phyloP scores from a whole-genome alignment of 2,888 invertebrate genomes.

The Sphinx pinastri region DNA sequence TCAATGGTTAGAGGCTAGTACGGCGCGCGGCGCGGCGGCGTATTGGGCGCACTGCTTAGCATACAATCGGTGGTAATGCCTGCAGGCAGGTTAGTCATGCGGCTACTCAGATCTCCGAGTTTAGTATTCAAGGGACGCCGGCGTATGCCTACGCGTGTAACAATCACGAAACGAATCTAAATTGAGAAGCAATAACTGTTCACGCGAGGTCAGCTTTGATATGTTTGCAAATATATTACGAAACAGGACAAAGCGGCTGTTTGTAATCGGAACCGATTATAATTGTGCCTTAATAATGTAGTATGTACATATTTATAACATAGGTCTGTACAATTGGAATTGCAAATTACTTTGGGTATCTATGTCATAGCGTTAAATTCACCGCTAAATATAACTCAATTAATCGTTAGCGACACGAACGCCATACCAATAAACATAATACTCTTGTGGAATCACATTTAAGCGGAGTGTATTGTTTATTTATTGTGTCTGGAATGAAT shows the following conservation, averaged over 20 bases:
- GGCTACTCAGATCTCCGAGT: slow-evolving; percentile 60
- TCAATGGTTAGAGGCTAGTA: slow-evolving; percentile 40
- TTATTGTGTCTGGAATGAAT: slow-evolving; percentile 43
- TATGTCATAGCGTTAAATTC: slow-evolving; percentile 8
- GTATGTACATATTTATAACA: background rate
- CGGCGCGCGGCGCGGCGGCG: slow-evolving; percentile 40
- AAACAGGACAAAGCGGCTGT: slow-evolving; percentile 52
- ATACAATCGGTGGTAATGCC: slow-evolving; percentile 79
- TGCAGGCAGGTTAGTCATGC: slow-evolving; percentile 76
- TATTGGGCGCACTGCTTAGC: slow-evolving; percentile 61
- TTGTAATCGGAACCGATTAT: slow-evolving; percentile 17
- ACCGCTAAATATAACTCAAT: slow-evolving; percentile 6
- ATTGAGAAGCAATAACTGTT: slow-evolving; percentile 75
- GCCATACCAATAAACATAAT: slow-evolving; percentile 18
- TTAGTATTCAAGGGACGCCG: slow-evolving; percentile 69
- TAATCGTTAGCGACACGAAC: slow-evolving; percentile 15
- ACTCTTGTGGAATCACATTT: slow-evolving; percentile 28
- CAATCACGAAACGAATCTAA: slow-evolving; percentile 68
- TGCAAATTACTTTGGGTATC: slow-evolving; percentile 2
- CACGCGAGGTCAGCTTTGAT: slow-evolving; percentile 70
- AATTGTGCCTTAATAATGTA: slow-evolving; percentile 7
- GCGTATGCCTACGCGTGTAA: slow-evolving; percentile 68
- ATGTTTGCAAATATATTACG: slow-evolving; percentile 67
- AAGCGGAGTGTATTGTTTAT: slow-evolving; percentile 35
- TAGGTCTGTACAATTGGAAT: background rate